Base-by-base conservation (phyloP, 1,140 invertebrate genomes). In the Dufourea novaeangliae region DNA sequence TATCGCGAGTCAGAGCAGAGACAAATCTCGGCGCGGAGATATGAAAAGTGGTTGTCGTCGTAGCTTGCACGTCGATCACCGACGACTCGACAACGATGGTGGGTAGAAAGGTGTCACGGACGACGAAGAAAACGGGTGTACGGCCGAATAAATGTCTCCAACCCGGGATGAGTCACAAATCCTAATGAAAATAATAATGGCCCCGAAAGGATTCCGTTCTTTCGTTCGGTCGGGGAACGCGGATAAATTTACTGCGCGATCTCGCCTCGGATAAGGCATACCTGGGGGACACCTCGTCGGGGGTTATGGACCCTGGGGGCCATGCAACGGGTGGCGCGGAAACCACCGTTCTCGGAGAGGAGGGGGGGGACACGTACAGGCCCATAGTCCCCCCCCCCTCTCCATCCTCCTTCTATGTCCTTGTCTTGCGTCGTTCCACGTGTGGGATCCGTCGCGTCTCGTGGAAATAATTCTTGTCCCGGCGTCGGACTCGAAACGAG, bases 161-260 rank as follows among this genome's bases (percentile, higher is more conserved):
- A 32, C 74, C 32, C 68, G 79, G 85, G 85, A 91, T 89, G 89
- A 88, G 88, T 90, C 90, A 91, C 87, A 90, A 91, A 91, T 91
- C 83, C 88, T 91, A 91, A 91, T 91, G 88, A 91, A 91, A 91
- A 90, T 87, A 87, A 89, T 88, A 86, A 88, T 78, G 68, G 80
- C 78, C 80, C n/a, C n/a, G n/a, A 80, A 86, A 86, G 79, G 85
- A 79, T 81, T 84, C 75, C 73, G 82, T 78, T 82, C 77, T 86
- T 79, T 83, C 80, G 69, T 80, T 37, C 34, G 34, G 34, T 37
- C 17, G 75, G 66, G 86, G 76, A 87, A 83, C 85, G 80, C 80
- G 81, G 86, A 89, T 86, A 89, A 91, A 91, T 91, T 91, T 91
- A 91, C 87, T 87, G 88, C 89, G 83, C 79, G 89, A 91, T 91